Percentiles rank a stretch among this genome's conserved stretches.
Conservation (phyloP, 2,113 vertebrate genomes). For the Zosterops borbonicus region DNA sequence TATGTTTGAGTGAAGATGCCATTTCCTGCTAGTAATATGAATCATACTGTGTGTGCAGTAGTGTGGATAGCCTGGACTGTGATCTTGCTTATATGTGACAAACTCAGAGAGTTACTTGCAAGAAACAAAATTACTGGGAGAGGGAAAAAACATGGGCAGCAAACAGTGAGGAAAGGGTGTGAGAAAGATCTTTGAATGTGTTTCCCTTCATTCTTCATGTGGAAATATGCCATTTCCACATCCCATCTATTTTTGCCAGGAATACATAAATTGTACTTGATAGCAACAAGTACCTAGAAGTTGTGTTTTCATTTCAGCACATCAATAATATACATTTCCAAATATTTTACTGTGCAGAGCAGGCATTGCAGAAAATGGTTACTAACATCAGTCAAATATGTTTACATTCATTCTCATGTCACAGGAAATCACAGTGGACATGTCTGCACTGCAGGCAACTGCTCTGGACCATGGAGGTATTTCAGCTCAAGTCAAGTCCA, state of each 20-base stretch:
- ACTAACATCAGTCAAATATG: not conserved
- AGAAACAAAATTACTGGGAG: not conserved
- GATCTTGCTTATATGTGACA: not conserved
- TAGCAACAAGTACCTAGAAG: not conserved
- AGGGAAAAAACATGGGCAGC: not conserved
- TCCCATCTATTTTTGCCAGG: not conserved
- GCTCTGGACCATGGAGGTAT: not conserved
- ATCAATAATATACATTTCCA: not conserved
- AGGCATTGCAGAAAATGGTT: not conserved
- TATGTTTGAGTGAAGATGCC: not conserved
- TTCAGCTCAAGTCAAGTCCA: not conserved
- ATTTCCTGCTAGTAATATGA: not conserved
- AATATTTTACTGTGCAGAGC: not conserved
- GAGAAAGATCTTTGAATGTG: not conserved
- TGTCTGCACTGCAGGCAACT: not conserved
- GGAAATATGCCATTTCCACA: not conserved
- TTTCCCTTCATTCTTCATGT: not conserved
- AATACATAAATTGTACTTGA: not conserved
- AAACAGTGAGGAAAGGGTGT: fast-evolving
- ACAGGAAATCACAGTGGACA: not conserved
- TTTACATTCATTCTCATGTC: not conserved
- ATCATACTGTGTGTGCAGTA: not conserved
- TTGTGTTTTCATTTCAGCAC: not conserved
- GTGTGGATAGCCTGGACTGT: not conserved
- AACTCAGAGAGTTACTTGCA: not conserved